Evolutionary conservation across 2,888 invertebrate genomes (phyloP).

Genomic region (Archips crataeganus): DNA sequence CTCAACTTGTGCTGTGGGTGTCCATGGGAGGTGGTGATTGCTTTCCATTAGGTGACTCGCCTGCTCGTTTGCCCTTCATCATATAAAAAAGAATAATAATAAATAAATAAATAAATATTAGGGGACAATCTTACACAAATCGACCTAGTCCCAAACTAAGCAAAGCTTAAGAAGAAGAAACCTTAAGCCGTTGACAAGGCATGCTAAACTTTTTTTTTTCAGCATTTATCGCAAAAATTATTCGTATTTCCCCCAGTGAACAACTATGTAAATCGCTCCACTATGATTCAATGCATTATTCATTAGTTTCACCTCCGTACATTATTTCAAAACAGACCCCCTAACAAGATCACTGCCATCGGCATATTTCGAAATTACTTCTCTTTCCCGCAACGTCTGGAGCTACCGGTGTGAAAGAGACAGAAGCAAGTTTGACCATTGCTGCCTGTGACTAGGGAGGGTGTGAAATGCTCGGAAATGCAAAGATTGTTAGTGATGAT

Average conservation of each 20-base stretch:
- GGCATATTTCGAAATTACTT: neutral
- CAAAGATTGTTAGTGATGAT: neutral
- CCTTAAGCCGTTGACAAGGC: too few relatives aligned
- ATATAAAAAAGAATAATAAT: too few relatives aligned
- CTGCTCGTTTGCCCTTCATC: too few relatives aligned
- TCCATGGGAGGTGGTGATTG: too few relatives aligned
- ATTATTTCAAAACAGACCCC: slow-evolving; percentile 37
- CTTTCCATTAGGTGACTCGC: too few relatives aligned
- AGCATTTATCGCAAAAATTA: slow-evolving; percentile 9
- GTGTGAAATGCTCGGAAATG: slow-evolving; percentile 8
- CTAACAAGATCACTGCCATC: slow-evolving; percentile 27
- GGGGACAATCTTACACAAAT: too few relatives aligned
- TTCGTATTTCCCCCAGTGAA: slow-evolving; percentile 14
- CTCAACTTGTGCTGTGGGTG: too few relatives aligned
- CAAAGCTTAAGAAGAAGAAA: too few relatives aligned
- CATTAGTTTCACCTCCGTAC: slow-evolving; percentile 35
- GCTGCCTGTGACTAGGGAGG: slow-evolving; percentile 19
- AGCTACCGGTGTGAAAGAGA: slow-evolving; percentile 10
- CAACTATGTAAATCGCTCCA: slow-evolving; percentile 35
- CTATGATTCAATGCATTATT: slow-evolving; percentile 36
- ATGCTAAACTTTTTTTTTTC: neutral
- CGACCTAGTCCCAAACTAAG: too few relatives aligned
- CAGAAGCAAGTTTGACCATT: neutral
- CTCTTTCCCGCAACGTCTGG: neutral
- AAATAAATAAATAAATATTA: too few relatives aligned